Percentiles rank a stretch among this genome's conserved stretches.
phyloP scores from a whole-genome alignment of 1,140 invertebrate genomes.

The Goniozus legneri region DNA sequence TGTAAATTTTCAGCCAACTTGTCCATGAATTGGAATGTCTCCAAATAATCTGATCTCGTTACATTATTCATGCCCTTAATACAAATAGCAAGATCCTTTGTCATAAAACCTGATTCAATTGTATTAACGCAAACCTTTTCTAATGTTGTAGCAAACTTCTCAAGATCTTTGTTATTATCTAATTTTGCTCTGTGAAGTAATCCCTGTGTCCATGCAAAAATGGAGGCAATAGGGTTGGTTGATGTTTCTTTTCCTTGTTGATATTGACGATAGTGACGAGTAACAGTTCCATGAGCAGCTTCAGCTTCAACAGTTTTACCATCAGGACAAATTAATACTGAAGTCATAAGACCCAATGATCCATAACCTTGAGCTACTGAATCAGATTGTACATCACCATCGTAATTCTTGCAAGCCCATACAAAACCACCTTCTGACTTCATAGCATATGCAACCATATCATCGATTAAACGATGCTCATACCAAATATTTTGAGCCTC shows the following conservation, averaged over 20 bases:
- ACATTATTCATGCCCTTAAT: constrained; percentile 90
- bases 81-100: constrained; percentile 98
- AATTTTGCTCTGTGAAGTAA: constrained; percentile 89
- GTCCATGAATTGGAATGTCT: constrained; percentile 97
- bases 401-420: constrained; percentile 99
- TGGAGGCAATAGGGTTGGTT: constrained; percentile 97
- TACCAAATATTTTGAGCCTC: constrained; percentile 92
- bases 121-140: constrained; percentile 92
- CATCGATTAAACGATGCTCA: constrained; percentile 96
- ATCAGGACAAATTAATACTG: constrained; percentile 90
- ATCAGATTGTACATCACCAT: constrained; percentile 98
- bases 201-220: constrained; percentile 96
- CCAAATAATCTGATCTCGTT: constrained; percentile 82
- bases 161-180: constrained; percentile 77
- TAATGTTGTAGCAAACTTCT: constrained; percentile 76
- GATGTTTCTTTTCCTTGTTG: constrained; percentile 97
- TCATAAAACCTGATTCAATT: constrained; percentile 93
- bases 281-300: constrained; percentile 97
- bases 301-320: constrained; percentile 96
- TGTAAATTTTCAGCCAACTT: constrained; percentile 92
- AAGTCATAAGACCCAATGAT: constrained; percentile 94
- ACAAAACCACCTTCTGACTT: constrained; percentile 98
- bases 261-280: constrained; percentile 89
- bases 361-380: constrained; percentile 94
- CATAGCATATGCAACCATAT: constrained; percentile 98